Evolutionary conservation across 1,140 invertebrate genomes (phyloP).

Genomic region (Triops cancriformis): DNA sequence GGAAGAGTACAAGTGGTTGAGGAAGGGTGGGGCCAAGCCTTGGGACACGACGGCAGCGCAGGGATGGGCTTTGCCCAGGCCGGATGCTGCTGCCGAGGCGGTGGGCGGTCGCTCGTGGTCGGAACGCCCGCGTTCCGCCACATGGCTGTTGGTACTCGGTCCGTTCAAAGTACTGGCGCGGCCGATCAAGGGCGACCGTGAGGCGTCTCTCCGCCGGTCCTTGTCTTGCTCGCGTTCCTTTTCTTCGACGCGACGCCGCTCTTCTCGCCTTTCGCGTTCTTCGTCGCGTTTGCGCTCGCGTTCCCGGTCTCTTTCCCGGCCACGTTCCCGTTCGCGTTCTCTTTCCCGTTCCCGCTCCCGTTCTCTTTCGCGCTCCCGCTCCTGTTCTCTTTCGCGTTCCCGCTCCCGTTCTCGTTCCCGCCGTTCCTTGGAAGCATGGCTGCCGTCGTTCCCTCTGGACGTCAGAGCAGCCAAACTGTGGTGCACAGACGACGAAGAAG

Average conservation of each 20-base stretch:
- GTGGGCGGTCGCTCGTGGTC: neutral
- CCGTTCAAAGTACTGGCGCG: slow-evolving; percentile 21
- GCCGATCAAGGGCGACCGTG: slow-evolving; percentile 5
- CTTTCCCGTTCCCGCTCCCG: slow-evolving; percentile 35
- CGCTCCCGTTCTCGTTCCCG: slow-evolving; percentile 35
- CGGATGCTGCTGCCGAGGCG: neutral
- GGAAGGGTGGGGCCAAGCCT: neutral
- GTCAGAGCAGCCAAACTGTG: slow-evolving; percentile 85
- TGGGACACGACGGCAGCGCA: neutral
- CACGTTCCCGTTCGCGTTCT: slow-evolving; percentile 40
- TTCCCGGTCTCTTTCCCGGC: neutral
- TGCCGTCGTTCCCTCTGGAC: slow-evolving; percentile 75
- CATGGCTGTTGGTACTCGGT: neutral
- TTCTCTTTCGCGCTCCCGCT: slow-evolving; percentile 35
- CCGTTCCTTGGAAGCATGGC: slow-evolving; percentile 34
- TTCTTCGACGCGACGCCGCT: slow-evolving; percentile 24
- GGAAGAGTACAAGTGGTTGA: slow-evolving; percentile 22
- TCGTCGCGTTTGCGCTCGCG: neutral
- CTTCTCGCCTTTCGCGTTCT: slow-evolving; percentile 22
- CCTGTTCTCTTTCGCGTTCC: slow-evolving; percentile 37
- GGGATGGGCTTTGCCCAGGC: neutral
- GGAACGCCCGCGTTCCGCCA: slow-evolving; percentile 1
- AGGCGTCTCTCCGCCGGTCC: slow-evolving; percentile 5
- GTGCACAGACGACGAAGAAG: slow-evolving; percentile 59
- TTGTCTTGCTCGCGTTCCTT: slow-evolving; percentile 30